phyloP scores from a whole-genome alignment of 2,888 invertebrate species.

The Magallana nippona region DNA sequence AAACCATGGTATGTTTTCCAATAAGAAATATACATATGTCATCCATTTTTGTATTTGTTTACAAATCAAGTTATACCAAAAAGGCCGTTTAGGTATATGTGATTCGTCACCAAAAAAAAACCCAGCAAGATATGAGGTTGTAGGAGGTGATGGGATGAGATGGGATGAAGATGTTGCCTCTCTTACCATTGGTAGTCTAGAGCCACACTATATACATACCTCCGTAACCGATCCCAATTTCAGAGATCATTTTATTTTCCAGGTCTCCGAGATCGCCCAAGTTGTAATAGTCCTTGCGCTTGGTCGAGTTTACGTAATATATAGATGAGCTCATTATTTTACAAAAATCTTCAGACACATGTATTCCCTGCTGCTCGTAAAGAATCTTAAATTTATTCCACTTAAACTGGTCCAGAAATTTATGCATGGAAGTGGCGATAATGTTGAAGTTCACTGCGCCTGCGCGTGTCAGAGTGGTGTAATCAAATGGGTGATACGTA shows the following conservation, averaged over 20 bases:
- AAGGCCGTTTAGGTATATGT: too few species aligned
- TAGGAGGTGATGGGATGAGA: too few species aligned
- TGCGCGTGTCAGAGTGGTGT: slow-evolving; percentile 86
- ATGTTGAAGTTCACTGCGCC: slow-evolving; percentile 72
- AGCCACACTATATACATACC: slow-evolving; percentile 62
- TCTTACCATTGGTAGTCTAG: too few species aligned
- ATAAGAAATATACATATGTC: too few species aligned
- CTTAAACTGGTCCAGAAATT: slow-evolving; percentile 50
- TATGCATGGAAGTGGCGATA: slow-evolving; percentile 61
- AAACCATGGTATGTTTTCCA: too few species aligned
- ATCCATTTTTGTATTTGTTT: too few species aligned
- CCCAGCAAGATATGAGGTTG: too few species aligned
- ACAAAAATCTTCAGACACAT: slow-evolving; percentile 86
- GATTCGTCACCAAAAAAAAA: too few species aligned
- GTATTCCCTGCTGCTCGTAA: slow-evolving; percentile 88
- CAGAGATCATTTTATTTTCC: slow-evolving; percentile 60
- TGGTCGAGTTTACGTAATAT: slow-evolving; percentile 81
- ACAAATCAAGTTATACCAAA: too few species aligned
- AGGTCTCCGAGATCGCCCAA: slow-evolving; percentile 55
- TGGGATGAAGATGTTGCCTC: too few species aligned
- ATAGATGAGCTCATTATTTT: slow-evolving; percentile 88
- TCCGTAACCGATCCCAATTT: slow-evolving; percentile 68
- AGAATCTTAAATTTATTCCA: slow-evolving; percentile 83
- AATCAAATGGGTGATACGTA: slow-evolving; percentile 80
- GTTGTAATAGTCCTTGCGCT: slow-evolving; percentile 67